These are phyloP conservation scores for Etheostoma nigrum DNA, from an alignment of 2,797 vertebrate genomes.

Conservation along the genomic window DNA sequence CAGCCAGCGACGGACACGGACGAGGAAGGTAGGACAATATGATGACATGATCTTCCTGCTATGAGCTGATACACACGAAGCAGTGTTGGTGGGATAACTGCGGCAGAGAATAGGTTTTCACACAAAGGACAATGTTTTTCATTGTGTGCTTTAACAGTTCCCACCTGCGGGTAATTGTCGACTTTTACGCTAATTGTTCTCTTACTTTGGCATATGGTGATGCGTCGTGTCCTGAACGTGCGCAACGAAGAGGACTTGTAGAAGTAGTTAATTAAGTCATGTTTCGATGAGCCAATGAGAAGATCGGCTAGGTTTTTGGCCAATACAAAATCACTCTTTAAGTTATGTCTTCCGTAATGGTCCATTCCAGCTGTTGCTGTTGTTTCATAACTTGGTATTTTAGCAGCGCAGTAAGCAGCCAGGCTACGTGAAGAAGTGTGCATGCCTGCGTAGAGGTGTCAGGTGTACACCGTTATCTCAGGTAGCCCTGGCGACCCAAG, in stretches of 20 bases:
- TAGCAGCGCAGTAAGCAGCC: conserved; percentile 8
- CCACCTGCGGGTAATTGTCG: conserved; percentile 28
- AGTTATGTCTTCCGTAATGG: conserved; percentile 4
- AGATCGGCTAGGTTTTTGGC: background rate
- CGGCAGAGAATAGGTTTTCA: conserved; percentile 14
- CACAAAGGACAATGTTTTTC: background rate
- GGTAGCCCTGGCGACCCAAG: conserved; percentile 62
- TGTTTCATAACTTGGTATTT: background rate
- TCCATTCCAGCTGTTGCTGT: conserved; percentile 41
- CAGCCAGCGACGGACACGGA: conserved; percentile 81
- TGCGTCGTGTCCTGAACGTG: background rate
- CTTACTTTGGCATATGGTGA: background rate
- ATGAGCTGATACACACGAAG: conserved; percentile 18
- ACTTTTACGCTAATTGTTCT: conserved; percentile 50
- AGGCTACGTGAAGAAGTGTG: conserved; percentile 19
- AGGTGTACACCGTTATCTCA: conserved; percentile 73
- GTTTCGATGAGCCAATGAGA: background rate
- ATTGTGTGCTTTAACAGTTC: background rate
- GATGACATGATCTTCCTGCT: conserved; percentile 32
- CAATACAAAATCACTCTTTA: background rate
- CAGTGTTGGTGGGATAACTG: conserved; percentile 16
- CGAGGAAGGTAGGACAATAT: conserved; percentile 84
- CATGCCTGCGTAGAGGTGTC: conserved; percentile 70
- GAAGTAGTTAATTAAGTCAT: conserved; percentile 17
- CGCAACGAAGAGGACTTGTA: conserved; percentile 31